phyloP scores from a whole-genome alignment of 2,888 invertebrate genomes.

The Syritta pipiens region DNA sequence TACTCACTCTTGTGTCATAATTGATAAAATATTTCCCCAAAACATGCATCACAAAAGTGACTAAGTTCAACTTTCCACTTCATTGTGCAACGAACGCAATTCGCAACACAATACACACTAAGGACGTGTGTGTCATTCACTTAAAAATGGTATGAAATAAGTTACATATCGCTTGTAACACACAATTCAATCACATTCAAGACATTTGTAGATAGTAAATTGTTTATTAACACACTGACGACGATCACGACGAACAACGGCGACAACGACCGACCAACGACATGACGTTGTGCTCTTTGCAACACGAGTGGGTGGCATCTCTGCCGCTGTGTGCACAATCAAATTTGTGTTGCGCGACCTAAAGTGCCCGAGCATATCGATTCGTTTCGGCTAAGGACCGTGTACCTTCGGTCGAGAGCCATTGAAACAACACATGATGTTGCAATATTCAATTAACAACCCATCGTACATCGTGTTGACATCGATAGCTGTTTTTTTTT shows the following conservation, averaged over 20 bases:
- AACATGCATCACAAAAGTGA: too few relatives aligned
- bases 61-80: too few relatives aligned
- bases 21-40: too few relatives aligned
- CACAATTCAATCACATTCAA: constrained; percentile 18
- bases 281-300: constrained; percentile 4
- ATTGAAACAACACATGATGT: constrained; percentile 28
- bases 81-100: too few relatives aligned
- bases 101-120: too few relatives aligned
- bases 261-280: too few relatives aligned
- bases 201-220: constrained; percentile 10
- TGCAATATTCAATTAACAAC: constrained; percentile 67
- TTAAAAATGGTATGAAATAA: too few relatives aligned
- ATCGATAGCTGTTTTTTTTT: constrained; percentile 58
- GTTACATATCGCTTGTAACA: background rate
- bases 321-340: too few relatives aligned
- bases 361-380: constrained; percentile 8
- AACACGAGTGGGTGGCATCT: constrained; percentile 41
- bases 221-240: constrained; percentile 24
- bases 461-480: constrained; percentile 65
- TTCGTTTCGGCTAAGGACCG: constrained; percentile 32
- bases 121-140: too few relatives aligned
- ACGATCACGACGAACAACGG: too few relatives aligned
- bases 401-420: background rate
- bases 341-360: too few relatives aligned
- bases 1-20: too few relatives aligned